Evolutionary conservation across 2,797 vertebrate species (phyloP), one percentile per base, ranked within the genome.

Genomic region (Pelobates cultripes): DNA sequence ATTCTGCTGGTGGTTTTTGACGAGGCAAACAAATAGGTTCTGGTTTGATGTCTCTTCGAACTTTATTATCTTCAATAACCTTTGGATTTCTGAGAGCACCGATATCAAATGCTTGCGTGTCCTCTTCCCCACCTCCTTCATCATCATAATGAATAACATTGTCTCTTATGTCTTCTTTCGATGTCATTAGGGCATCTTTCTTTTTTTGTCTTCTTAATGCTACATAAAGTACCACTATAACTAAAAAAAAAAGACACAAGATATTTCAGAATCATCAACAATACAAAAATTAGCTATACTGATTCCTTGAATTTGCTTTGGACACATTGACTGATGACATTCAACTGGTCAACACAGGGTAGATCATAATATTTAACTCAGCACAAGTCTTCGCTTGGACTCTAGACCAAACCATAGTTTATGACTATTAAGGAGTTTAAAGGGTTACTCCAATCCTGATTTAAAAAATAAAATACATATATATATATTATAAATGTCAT

Each of bases 91-190:
- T 95, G 70, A 99, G 95, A 1, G 98, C 97, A 17, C 97, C 97
- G 69, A 99, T 99, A 90, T 99, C 98, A 0, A 99, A 99, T 10
- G 98, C 98, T 73, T 99, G 97, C 0, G 98, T 99, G 91, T 99
- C 98, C 85, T 99, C 98, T 85, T 99, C 98, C 0, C 98, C 97
- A 0, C 98, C 98, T 45, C 98, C 98, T 89, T 99, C 98, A 13
- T 99, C 98, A 71, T 99, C 97, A 0, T 99, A 99, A 89, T 99
- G 97, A 88, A 99, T 99, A 60, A 99, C 97, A 0, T 99, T 99
- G 88, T 99, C 98, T 82, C 98, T 94, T 88, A 99, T 94, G 88
- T 99, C 97, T 92, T 99, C 98, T 84, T 99, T 99, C 43, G 98
- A 99, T 0, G 97, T 99, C 97, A 99, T 99, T 67, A 99, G 93